A percentile compares a stretch with the other conserved stretches of the same genome.
Conservation (phyloP, 2,888 invertebrate genomes). For the Charanyca ferruginea region DNA sequence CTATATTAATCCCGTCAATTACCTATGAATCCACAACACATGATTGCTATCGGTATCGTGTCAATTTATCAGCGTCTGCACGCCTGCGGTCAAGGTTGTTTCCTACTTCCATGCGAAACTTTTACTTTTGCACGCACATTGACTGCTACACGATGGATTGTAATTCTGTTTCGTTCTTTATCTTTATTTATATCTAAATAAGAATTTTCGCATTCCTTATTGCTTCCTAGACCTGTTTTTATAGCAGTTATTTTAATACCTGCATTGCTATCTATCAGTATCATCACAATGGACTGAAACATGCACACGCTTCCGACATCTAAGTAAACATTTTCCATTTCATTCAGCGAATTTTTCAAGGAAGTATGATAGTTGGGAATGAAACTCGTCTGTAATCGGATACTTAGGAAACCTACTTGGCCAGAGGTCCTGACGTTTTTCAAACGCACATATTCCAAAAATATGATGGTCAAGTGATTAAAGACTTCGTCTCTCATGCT, state of each 20-base stretch:
- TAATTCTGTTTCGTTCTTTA: not conserved
- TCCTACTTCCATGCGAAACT: slow-evolving; percentile 34
- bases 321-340: not conserved
- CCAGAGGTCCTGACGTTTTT: too few relatives aligned
- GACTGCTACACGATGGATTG: not conserved
- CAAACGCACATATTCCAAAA: too few relatives aligned
- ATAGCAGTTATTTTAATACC: not conserved
- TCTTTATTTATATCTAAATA: slow-evolving; percentile 8
- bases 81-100: slow-evolving; percentile 30
- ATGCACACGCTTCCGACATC: not conserved
- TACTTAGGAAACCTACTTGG: too few relatives aligned
- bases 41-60: not conserved
- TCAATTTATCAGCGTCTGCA: not conserved
- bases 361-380: not conserved
- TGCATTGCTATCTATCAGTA: not conserved
- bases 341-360: too few relatives aligned
- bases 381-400: not conserved
- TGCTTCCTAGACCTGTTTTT: not conserved
- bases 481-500: too few relatives aligned
- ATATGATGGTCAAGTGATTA: too few relatives aligned
- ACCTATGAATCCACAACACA: not conserved
- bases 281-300: not conserved
- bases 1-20: not conserved
- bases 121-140: slow-evolving; percentile 36
- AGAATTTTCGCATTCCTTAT: slow-evolving; percentile 8